phyloP scores from a whole-genome alignment of 2,113 vertebrate species.

The Charina bottae region DNA sequence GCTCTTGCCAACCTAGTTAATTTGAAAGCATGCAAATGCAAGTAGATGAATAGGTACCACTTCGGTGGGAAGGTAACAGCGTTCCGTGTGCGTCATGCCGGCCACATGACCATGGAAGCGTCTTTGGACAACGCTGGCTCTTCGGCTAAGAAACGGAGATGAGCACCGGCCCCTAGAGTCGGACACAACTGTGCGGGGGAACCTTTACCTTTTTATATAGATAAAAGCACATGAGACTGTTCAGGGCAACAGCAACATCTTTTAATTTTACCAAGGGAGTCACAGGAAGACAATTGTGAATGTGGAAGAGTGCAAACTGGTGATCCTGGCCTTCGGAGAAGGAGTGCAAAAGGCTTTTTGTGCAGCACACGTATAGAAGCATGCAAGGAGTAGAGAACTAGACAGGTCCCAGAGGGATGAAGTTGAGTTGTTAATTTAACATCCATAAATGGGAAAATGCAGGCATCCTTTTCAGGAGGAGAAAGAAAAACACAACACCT shows the following conservation, averaged over 20 bases:
- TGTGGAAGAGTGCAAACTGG: background rate
- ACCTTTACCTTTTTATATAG: no score
- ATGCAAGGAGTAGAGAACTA: background rate
- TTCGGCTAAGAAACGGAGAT: no score
- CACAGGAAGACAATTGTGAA: background rate
- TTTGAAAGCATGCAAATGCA: no score
- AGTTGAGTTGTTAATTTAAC: background rate
- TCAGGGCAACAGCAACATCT: background rate
- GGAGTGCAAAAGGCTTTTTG: conserved; percentile 8
- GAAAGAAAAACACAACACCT: background rate
- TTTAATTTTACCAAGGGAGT: conserved; percentile 22
- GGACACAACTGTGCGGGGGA: no score
- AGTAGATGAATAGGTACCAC: no score
- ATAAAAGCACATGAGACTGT: background rate
- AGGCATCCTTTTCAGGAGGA: background rate
- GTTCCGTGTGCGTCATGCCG: no score
- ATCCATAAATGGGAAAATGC: background rate
- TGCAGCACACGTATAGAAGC: background rate
- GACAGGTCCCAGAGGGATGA: background rate
- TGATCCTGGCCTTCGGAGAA: background rate
- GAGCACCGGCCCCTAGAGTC: no score
- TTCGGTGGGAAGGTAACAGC: no score
- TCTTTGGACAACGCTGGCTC: no score
- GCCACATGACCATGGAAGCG: no score
- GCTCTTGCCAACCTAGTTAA: no score